Evolutionary conservation across 2,888 invertebrate genomes (phyloP).

Genomic region (Pantelozetes paolii): DNA sequence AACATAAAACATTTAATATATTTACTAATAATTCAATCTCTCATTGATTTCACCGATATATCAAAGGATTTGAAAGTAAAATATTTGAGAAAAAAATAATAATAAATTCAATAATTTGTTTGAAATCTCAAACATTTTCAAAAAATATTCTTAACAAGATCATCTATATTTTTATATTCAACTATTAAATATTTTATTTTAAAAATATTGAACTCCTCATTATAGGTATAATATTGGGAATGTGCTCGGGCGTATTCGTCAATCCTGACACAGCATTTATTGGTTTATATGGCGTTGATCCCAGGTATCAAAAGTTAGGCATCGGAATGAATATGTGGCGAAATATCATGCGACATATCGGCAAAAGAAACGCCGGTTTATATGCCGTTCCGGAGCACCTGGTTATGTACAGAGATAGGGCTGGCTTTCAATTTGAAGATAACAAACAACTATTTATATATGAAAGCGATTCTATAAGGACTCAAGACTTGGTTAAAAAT

Average conservation of each 20-base stretch:
- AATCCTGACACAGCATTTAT: constrained; percentile 45
- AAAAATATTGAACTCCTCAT: too few relatives aligned
- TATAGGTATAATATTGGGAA: constrained; percentile 46
- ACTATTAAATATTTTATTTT: too few relatives aligned
- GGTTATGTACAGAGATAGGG: constrained; percentile 45
- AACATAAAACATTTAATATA: not conserved
- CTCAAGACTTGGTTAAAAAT: constrained; percentile 29
- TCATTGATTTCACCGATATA: too few relatives aligned
- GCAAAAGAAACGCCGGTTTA: constrained; percentile 46
- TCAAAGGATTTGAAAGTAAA: too few relatives aligned
- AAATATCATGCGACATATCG: constrained; percentile 45
- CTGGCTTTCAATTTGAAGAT: constrained; percentile 41
- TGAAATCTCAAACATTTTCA: too few relatives aligned
- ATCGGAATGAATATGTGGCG: constrained; percentile 46
- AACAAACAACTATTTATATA: constrained; percentile 34
- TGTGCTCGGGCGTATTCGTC: constrained; percentile 45
- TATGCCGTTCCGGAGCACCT: constrained; percentile 47
- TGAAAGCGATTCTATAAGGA: constrained; percentile 21
- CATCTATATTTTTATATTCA: too few relatives aligned
- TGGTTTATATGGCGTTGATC: constrained; percentile 47
- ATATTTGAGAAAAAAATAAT: too few relatives aligned
- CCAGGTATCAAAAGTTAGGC: constrained; percentile 45
- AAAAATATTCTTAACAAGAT: too few relatives aligned
- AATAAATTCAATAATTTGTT: too few relatives aligned
- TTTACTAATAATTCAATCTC: not conserved